Conservation (phyloP, 1,140 invertebrate species). For the Ostrea edulis region DNA sequence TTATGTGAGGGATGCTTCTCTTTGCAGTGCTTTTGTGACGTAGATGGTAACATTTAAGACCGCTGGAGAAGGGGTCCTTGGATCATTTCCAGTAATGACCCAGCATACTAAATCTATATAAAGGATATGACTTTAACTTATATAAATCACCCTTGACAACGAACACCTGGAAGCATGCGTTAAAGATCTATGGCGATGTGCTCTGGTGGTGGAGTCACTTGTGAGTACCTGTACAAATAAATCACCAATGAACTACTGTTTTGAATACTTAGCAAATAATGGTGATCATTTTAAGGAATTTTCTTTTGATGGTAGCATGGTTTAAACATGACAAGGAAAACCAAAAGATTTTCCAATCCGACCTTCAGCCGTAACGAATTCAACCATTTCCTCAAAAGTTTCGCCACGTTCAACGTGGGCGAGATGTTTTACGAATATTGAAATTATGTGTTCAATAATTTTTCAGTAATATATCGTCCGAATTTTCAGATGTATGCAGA, state of each 20-base stretch:
- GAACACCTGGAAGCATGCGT: neutral
- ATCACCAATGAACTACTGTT: neutral
- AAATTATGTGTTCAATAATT: neutral
- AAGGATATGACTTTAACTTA: neutral
- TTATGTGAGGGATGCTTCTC: too few species aligned
- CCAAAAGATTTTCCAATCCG: neutral
- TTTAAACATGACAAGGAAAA: slow-evolving; percentile 16
- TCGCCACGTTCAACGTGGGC: neutral
- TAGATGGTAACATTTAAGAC: too few species aligned
- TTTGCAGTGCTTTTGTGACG: too few species aligned
- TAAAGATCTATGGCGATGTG: neutral
- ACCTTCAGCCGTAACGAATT: neutral
- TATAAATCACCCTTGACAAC: neutral
- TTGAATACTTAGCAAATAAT: neutral
- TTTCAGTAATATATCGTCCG: slow-evolving; percentile 24
- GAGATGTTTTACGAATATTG: neutral
- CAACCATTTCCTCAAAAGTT: slow-evolving; percentile 7
- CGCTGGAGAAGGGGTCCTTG: too few species aligned
- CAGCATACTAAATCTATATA: too few species aligned
- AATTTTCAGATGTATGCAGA: neutral
- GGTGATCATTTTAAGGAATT: neutral
- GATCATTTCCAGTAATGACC: too few species aligned
- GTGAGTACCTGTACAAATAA: slow-evolving; percentile 19
- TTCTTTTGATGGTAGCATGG: neutral
- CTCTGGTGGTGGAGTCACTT: neutral